Evolutionary conservation across 2,113 vertebrate species (phyloP), one percentile per base, ranked within the genome.

Genomic region (Sterrhoptilus dennistouni): DNA sequence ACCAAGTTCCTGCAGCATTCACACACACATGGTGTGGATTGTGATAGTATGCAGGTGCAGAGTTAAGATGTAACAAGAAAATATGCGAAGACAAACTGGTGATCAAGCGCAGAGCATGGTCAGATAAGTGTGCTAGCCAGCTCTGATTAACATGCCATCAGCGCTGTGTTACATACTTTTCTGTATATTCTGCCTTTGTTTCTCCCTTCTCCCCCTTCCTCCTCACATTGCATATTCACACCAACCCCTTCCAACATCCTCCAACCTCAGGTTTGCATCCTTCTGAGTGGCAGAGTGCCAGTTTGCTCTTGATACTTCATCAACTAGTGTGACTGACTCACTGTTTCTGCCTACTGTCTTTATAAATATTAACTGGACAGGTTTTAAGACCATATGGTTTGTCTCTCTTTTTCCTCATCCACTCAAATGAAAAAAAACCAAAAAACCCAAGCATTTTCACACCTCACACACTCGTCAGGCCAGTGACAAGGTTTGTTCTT

Each of bases 1-100:
- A 42, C 13, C 14, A 25, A 42, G 14, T 47, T 13, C 20, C 12
- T 53, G 35, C 12, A 70, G 14, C 36, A 42, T 17, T 42, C 14
- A 64, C 11, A 28, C 15, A 14, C 8, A n/a, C 4, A 17, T 0
- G 1, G 6, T 8, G 14, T n/a, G 64, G 11, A 27, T 4, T 66
- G 15, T 52, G 14, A 75, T 18, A 42, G 77, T 14, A 53, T 6
- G 5, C 19, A 54, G 38, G 14, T 8, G 71, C 9, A n/a, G 23
- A 11, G 11, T 29, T 69, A 72, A 47, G 1, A 9, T 70, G 47
- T 57, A 66, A 24, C 29, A 47, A 40, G 70, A 72, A 83, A 25
- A 50, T 69, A 52, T 20, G 8, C 70, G 8, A 89, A 70, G 36
- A 70, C 9, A 79, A 50, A 29, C 31, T 18, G 9, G 4, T 83